phyloP scores from a whole-genome alignment of 2,113 vertebrate genomes.

The Acrocephalus arundinaceus region DNA sequence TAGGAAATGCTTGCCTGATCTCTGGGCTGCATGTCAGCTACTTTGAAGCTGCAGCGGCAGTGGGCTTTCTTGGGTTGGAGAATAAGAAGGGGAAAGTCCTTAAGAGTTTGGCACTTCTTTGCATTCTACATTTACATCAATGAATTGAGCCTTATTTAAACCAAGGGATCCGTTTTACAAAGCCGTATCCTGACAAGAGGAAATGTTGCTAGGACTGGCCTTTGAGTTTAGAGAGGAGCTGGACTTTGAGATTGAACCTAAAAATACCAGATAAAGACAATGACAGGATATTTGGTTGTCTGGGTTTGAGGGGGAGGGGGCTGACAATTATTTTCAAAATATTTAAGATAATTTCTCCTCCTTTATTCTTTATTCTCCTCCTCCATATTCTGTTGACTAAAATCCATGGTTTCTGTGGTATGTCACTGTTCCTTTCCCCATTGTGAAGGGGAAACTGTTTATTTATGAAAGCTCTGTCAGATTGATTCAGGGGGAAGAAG shows the following conservation, averaged over 20 bases:
- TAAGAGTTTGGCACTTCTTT: neutral
- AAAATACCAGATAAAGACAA: neutral
- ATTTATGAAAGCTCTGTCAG: neutral
- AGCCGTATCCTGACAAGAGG: neutral
- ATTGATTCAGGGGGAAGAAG: neutral
- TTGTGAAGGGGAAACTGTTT: neutral
- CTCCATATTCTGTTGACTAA: neutral
- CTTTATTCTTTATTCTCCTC: neutral
- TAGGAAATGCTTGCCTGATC: constrained; percentile 25
- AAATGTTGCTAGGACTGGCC: neutral
- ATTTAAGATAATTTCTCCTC: neutral
- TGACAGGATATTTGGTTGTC: neutral
- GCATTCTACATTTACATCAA: neutral
- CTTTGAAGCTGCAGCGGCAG: neutral
- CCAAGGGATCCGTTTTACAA: neutral
- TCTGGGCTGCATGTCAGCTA: constrained; percentile 17
- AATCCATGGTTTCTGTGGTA: neutral
- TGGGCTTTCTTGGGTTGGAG: neutral
- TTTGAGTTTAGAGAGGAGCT: neutral
- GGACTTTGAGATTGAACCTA: neutral
- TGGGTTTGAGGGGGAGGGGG: neutral
- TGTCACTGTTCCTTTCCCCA: neutral
- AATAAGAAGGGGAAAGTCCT: neutral
- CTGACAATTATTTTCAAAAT: neutral
- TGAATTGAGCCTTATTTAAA: neutral